These are phyloP conservation scores for Calcarius lapponicus DNA, from an alignment of 2,797 vertebrate genomes.

Conservation along the genomic window DNA sequence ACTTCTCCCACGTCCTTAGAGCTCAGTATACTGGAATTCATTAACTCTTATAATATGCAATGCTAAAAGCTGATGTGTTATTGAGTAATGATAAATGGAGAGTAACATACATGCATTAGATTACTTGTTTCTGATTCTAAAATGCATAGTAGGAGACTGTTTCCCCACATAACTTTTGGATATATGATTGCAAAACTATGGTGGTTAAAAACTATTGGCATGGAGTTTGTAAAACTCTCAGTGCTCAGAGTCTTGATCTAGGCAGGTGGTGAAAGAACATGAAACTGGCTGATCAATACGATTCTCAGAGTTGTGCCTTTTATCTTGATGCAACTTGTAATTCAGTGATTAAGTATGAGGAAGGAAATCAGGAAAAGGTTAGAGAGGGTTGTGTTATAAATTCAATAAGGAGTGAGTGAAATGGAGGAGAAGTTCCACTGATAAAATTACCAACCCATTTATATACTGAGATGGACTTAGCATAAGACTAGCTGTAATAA, in stretches of 20 bases:
- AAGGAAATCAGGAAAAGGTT: neutral
- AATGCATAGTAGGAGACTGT: neutral
- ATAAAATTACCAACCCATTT: neutral
- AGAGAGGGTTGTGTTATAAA: neutral
- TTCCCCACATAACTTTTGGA: neutral
- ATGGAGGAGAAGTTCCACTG: neutral
- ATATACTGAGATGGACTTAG: neutral
- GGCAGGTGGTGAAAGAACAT: neutral
- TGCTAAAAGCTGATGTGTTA: neutral
- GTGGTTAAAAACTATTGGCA: neutral
- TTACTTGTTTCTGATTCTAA: neutral
- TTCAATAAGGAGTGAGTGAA: neutral
- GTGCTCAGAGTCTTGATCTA: neutral
- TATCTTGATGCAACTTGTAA: neutral
- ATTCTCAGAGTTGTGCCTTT: neutral
- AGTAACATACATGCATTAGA: neutral
- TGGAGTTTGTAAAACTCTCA: neutral
- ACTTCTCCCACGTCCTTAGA: slow-evolving; percentile 23
- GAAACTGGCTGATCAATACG: neutral
- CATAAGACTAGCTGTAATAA: neutral
- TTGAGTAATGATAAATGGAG: neutral
- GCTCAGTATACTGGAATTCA: slow-evolving; percentile 8
- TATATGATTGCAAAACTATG: neutral
- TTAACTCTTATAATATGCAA: slow-evolving; percentile 26
- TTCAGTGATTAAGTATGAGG: neutral